Percentiles rank a stretch among this genome's conserved stretches.
These are phyloP conservation scores for Agrilus biguttatus DNA, from an alignment of 2,888 invertebrate species.

Conservation along the genomic window DNA sequence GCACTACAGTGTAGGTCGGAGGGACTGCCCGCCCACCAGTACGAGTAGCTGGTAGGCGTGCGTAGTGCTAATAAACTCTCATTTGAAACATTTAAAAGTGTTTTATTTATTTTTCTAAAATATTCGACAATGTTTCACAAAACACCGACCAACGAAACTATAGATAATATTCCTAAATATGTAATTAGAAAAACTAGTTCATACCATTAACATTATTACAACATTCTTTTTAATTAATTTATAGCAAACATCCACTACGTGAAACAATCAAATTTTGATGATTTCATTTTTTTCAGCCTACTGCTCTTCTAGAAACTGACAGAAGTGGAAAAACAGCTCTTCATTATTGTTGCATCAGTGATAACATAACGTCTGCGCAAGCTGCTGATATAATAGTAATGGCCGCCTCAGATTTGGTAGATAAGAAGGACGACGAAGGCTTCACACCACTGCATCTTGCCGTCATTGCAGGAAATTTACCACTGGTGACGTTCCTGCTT, in stretches of 20 bases:
- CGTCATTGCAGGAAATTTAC: conserved; percentile 83
- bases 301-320: conserved; percentile 55
- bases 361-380: conserved; percentile 39
- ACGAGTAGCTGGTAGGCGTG: too few species aligned
- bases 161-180: too few species aligned
- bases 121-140: too few species aligned
- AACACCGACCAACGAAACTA: too few species aligned
- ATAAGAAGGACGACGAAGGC: conserved; percentile 82
- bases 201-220: too few species aligned
- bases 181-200: neutral
- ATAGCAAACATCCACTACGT: too few species aligned
- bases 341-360: conserved; percentile 68
- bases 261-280: neutral
- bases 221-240: too few species aligned
- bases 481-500: conserved; percentile 71
- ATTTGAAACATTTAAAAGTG: too few species aligned
- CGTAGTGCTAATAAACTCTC: too few species aligned
- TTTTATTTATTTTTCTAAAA: too few species aligned
- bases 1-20: too few species aligned
- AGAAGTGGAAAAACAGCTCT: conserved; percentile 74
- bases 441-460: conserved; percentile 91
- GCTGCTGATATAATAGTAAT: conserved; percentile 58
- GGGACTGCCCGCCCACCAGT: too few species aligned
- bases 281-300: conserved; percentile 32
- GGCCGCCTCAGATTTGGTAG: conserved; percentile 73